Conservation (phyloP, 2,113 vertebrate species). For the Stictonetta naevosa region DNA sequence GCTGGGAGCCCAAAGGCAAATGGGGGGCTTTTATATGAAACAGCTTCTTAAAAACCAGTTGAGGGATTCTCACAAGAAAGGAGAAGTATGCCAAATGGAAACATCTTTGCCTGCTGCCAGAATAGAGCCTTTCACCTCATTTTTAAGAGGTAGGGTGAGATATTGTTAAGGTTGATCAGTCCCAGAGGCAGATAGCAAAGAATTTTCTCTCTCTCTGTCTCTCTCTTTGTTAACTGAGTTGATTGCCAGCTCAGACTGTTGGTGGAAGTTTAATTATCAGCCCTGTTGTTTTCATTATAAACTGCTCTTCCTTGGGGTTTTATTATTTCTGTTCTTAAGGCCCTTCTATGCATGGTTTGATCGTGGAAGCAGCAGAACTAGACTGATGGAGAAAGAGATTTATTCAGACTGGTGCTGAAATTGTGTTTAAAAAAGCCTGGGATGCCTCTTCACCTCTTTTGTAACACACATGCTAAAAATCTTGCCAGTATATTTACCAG, state of each 20-base stretch:
- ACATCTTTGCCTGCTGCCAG: neutral
- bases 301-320: neutral
- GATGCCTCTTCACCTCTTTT: neutral
- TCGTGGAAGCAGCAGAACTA: neutral
- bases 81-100: neutral
- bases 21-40: neutral
- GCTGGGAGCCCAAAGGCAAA: neutral
- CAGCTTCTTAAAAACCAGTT: neutral
- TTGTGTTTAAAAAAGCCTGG: neutral
- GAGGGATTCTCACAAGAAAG: neutral
- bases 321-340: neutral
- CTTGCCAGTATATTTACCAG: neutral
- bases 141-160: neutral
- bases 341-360: neutral
- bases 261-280: slow-evolving; percentile 27
- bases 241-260: neutral
- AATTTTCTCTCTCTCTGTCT: neutral
- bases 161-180: neutral
- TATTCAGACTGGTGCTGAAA: neutral
- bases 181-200: neutral
- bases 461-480: neutral
- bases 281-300: slow-evolving; percentile 5
- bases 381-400: neutral
- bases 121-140: neutral
- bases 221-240: neutral